These are phyloP conservation scores for Bombus huntii DNA, from an alignment of 1,140 invertebrate genomes.

Conservation along the genomic window DNA sequence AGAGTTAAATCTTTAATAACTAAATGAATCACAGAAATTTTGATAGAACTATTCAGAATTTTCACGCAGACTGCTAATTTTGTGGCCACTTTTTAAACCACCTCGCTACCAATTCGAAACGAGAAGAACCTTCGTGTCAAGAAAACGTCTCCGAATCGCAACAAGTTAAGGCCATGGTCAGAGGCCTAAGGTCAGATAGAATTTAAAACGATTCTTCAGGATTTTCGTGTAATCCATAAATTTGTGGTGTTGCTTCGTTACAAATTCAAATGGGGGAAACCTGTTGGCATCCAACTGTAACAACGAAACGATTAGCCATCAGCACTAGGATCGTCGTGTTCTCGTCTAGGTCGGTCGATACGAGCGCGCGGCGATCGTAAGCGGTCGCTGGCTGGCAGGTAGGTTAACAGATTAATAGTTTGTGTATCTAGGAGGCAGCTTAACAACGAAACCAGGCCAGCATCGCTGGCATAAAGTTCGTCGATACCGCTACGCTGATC, in stretches of 20 bases:
- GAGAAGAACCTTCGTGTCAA: too few relatives aligned
- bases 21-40: neutral
- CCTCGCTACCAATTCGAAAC: too few relatives aligned
- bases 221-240: neutral
- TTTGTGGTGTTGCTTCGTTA: too few relatives aligned
- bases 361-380: slow-evolving; percentile 50
- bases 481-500: slow-evolving; percentile 45
- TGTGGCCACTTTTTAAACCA: too few relatives aligned
- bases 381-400: slow-evolving; percentile 53
- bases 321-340: slow-evolving; percentile 49
- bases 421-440: slow-evolving; percentile 68
- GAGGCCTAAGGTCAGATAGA: too few relatives aligned
- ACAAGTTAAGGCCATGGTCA: too few relatives aligned
- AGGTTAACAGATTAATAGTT: slow-evolving; percentile 69
- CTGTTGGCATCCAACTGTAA: neutral
- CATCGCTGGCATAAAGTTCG: slow-evolving; percentile 51
- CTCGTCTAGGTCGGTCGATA: slow-evolving; percentile 68
- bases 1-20: neutral
- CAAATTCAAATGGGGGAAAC: neutral
- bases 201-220: neutral
- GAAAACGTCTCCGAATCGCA: too few relatives aligned
- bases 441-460: slow-evolving; percentile 70
- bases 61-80: neutral
- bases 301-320: slow-evolving; percentile 32
- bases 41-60: neutral